These are phyloP conservation scores for Dolomedes plantarius DNA, from an alignment of 2,888 invertebrate genomes.

Conservation along the genomic window DNA sequence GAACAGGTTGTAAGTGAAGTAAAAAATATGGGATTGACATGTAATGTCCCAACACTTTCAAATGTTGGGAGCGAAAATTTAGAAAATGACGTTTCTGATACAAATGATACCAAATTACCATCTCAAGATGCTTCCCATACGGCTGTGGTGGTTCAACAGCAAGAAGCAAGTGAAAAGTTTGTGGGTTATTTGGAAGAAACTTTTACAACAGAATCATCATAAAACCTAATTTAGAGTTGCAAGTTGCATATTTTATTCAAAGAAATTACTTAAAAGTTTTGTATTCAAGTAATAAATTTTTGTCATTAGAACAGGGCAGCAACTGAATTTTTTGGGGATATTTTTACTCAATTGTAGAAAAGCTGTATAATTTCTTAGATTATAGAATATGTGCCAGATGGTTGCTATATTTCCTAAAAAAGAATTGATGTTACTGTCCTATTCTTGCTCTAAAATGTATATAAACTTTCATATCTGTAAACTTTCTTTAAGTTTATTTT, in stretches of 20 bases:
- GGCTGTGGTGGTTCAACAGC: background rate
- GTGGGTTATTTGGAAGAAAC: constrained; percentile 4
- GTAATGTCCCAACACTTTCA: background rate
- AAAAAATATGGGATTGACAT: background rate
- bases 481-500: too few species aligned
- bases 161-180: background rate
- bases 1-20: background rate
- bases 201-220: background rate
- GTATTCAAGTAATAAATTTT: too few species aligned
- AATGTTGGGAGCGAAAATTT: too few species aligned
- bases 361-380: background rate
- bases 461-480: background rate
- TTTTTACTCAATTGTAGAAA: background rate
- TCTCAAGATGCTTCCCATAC: background rate
- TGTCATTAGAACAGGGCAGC: background rate
- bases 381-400: background rate
- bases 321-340: background rate
- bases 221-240: background rate
- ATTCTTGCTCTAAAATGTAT: background rate
- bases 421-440: background rate
- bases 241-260: background rate
- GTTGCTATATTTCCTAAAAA: background rate
- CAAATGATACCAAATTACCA: background rate
- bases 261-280: background rate
- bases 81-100: background rate